Evolutionary conservation across 2,797 vertebrate species (phyloP), one percentile per base, ranked within the genome.

Genomic region (Hyperoplus immaculatus): DNA sequence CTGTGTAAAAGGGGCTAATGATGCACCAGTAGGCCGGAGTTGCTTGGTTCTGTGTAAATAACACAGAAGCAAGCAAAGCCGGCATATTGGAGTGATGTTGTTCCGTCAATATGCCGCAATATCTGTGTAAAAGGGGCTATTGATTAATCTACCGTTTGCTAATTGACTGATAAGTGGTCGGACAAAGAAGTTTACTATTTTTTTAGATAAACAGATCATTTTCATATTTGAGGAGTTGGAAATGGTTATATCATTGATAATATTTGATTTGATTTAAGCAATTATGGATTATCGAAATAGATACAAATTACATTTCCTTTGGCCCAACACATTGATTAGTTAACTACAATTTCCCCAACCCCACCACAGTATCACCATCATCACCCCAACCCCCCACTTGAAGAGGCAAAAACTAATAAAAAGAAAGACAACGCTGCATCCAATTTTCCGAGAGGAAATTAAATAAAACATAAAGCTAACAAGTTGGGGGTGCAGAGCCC

Each of bases 401-500:
- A 66, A 5, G 36, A 45, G n/a, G 57, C 78, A 93, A 46, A 18
- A 51, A 16, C 16, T 45, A 21, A 5, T 11, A 68, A 18, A 57
- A 9, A 59, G 46, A 54, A 50, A 88, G 92, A 88, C 73, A 90
- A n/a, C 16, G 18, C 95, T 95, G 95, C 93, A 95, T 96, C 94
- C 91, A 96, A 95, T 96, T 96, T 95, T 95, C 90, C 89, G 93
- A 85, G 93, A 96, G 96, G 96, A 97, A 97, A 97, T 97, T 90
- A 97, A 97, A 96, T 96, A 96, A 96, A 95, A 93, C 95, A 95
- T 96, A 96, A 97, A 96, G 97, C 95, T 96, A 96, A 96, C 81
- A 82, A 69, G 89, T 71, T 46, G 93, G 95, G 95, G 75, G 81
- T 51, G 80, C 41, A 29, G 72, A 80, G 76, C 69, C 93, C 18